These are phyloP conservation scores for Asarcornis scutulata DNA, from an alignment of 2,113 vertebrate genomes.

Conservation along the genomic window DNA sequence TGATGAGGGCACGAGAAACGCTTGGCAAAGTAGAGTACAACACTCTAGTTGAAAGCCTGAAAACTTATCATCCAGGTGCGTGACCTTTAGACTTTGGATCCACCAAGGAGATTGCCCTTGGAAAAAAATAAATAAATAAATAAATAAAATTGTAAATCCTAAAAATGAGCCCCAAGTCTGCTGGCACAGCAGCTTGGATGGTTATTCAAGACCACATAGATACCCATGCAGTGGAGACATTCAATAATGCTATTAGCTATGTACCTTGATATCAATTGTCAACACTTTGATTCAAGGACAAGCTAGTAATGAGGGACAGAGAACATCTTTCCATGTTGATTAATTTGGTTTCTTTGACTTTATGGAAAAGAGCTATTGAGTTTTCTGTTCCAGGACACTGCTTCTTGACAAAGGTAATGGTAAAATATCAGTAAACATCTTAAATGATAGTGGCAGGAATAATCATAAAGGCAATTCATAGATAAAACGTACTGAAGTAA, in stretches of 20 bases:
- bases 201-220: neutral
- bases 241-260: neutral
- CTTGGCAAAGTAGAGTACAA: neutral
- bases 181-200: neutral
- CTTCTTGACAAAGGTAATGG: neutral
- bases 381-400: neutral
- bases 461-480: neutral
- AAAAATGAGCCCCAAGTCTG: neutral
- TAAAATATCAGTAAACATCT: conserved; percentile 2
- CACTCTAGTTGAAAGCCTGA: neutral
- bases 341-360: conserved; percentile 16
- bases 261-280: neutral
- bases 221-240: neutral
- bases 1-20: neutral
- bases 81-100: neutral
- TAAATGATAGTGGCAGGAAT: neutral
- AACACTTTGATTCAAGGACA: conserved; percentile 17
- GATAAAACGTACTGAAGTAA: neutral
- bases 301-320: neutral
- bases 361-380: neutral
- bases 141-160: neutral
- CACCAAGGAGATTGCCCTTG: neutral
- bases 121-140: neutral
- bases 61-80: neutral
- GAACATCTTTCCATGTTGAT: conserved; percentile 16